phyloP scores from a whole-genome alignment of 2,797 vertebrate genomes.

The Poecile montanus region DNA sequence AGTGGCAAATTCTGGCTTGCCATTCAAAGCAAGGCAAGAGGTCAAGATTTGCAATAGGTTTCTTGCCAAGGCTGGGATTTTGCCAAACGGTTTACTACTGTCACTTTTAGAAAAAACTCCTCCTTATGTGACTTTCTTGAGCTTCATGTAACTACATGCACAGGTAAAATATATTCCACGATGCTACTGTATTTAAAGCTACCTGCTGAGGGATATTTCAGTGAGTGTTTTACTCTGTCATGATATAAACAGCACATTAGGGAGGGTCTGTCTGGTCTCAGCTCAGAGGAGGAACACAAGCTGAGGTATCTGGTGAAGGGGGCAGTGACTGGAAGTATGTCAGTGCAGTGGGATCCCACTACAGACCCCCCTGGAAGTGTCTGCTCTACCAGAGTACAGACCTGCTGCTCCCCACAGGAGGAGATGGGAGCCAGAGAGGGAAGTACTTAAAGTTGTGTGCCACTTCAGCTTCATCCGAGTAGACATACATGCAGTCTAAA shows the following conservation, averaged over 20 bases:
- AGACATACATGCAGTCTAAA: not conserved
- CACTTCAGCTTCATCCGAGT: not conserved
- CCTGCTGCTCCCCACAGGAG: not conserved
- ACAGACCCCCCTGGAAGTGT: not conserved
- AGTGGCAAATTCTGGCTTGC: slow-evolving; percentile 34
- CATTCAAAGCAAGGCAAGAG: not conserved
- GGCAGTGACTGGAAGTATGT: not conserved
- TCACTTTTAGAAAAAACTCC: slow-evolving; percentile 1
- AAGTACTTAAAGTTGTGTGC: not conserved
- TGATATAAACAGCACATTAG: not conserved
- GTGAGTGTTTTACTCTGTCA: not conserved
- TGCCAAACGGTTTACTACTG: not conserved
- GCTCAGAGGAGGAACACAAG: not conserved
- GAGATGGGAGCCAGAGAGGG: not conserved
- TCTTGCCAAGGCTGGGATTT: not conserved
- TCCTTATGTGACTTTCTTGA: not conserved
- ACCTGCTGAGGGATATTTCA: not conserved
- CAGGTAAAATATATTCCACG: not conserved
- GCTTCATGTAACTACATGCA: not conserved
- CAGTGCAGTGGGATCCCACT: not conserved
- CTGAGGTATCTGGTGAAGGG: not conserved
- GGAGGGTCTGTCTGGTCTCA: not conserved
- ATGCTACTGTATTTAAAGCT: not conserved
- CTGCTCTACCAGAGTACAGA: not conserved
- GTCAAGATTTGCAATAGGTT: not conserved